A percentile compares a stretch with the other conserved stretches of the same genome.
phyloP scores from a whole-genome alignment of 2,888 invertebrate genomes.

The Volucella zonaria region DNA sequence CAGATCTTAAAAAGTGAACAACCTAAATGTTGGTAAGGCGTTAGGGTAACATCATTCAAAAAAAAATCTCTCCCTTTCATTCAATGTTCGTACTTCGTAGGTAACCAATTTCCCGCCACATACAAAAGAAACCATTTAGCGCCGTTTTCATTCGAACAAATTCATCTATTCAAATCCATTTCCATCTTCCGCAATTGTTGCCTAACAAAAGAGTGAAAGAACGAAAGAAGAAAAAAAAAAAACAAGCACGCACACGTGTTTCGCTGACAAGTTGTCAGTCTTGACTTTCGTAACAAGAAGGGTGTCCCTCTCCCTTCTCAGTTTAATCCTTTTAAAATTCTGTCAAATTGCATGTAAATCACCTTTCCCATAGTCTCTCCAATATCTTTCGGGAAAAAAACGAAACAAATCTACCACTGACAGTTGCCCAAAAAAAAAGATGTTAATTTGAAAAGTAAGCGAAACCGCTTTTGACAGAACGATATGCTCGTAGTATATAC shows the following conservation, averaged over 20 bases:
- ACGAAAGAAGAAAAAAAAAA: background rate
- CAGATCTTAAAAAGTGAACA: too few relatives aligned
- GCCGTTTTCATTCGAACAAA: constrained; percentile 5
- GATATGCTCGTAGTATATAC: background rate
- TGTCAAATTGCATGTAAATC: constrained; percentile 46
- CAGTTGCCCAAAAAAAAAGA: constrained; percentile 28
- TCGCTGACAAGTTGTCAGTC: constrained; percentile 29
- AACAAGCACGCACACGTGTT: constrained; percentile 24
- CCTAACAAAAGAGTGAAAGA: too few relatives aligned
- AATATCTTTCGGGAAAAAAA: background rate
- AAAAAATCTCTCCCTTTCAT: too few relatives aligned
- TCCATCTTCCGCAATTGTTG: background rate
- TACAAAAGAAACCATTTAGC: constrained; percentile 15
- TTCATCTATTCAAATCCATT: constrained; percentile 18
- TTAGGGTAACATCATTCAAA: too few relatives aligned
- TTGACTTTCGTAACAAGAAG: background rate
- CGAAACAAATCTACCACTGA: background rate
- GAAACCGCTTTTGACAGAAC: constrained; percentile 41
- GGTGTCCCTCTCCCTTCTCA: background rate
- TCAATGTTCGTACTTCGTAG: too few relatives aligned
- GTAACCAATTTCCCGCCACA: constrained; percentile 1
- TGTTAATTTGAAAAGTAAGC: constrained; percentile 53
- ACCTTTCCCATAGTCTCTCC: constrained; percentile 8
- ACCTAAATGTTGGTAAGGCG: too few relatives aligned
- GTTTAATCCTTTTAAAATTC: constrained; percentile 28